These are phyloP conservation scores for Acipenser transmontanus DNA, from an alignment of 2,797 vertebrate species.

Conservation along the genomic window DNA sequence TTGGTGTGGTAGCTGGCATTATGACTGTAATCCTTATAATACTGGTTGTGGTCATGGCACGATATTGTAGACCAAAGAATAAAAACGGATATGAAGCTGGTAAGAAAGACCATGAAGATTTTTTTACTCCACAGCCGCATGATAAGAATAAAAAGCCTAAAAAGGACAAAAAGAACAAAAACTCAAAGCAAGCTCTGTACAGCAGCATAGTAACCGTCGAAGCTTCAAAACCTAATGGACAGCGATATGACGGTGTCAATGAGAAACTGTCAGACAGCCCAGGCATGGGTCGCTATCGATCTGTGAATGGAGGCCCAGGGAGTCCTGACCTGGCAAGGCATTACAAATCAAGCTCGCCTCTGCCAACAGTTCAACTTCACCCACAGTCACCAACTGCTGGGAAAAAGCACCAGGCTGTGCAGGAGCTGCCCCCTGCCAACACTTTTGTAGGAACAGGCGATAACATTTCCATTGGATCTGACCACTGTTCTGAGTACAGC, in stretches of 20 bases:
- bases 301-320: constrained; percentile 89
- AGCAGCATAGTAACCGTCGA: constrained; percentile 96
- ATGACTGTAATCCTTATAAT: constrained; percentile 93
- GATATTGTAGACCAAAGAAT: constrained; percentile 88
- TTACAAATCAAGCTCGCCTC: constrained; percentile 96
- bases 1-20: constrained; percentile 90
- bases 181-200: constrained; percentile 92
- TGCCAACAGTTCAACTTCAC: constrained; percentile 94
- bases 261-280: constrained; percentile 95
- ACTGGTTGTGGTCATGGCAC: constrained; percentile 86
- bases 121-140: constrained; percentile 91
- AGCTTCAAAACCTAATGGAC: constrained; percentile 92
- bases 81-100: constrained; percentile 93
- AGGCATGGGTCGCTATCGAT: constrained; percentile 85
- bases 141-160: constrained; percentile 96
- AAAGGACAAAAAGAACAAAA: constrained; percentile 92
- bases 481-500: constrained; percentile 99
- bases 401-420: constrained; percentile 97
- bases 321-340: constrained; percentile 93
- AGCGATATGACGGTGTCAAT: constrained; percentile 91
- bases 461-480: constrained; percentile 98
- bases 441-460: constrained; percentile 97
- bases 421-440: constrained; percentile 96
- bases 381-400: constrained; percentile 97
- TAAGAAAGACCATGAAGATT: constrained; percentile 95